Evolutionary conservation across 2,797 vertebrate species (phyloP), one percentile per base, ranked within the genome.

Genomic region (Gadopsis marmoratus): DNA sequence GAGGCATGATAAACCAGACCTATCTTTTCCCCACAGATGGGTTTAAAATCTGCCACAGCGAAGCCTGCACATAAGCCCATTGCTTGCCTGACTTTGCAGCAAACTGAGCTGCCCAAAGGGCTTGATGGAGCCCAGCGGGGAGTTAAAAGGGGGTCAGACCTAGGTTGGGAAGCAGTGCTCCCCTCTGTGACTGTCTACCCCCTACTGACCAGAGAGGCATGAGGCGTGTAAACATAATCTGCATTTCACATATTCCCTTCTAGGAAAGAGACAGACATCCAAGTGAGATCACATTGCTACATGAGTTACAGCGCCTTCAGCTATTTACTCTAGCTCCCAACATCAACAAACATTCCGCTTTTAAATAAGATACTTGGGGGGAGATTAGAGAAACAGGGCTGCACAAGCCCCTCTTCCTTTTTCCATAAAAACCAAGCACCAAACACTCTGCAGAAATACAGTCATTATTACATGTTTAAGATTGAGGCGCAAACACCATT

Each of bases 181-280:
- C 82, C 78, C 85, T 79, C 81, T 84, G 80, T 79, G 86, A 87
- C 82, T 83, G 85, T 87, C 86, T 82, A 90, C 90, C 90, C 86
- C 89, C 91, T 69, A 83, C 78, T 91, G 89, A 92, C 90, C 92
- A 90, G 48, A 89, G 67, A 74, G 7, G 78, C 82, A 89, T 81
- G 82, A 86, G 83, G 82, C 83, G 66, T 92, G 91, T 91, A 93
- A 94, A 93, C 93, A 93, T 88, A 86, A 94, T 91, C 88, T 92
- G 87, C 88, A 92, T 93, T 93, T 93, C 85, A 86, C 90, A 88
- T 87, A 87, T 76, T 70, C 67, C 74, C 87, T 88, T 91, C 88
- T 82, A 89, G 90, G 84, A 89, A 87, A 86, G 73, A 84, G 81
- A 82, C 78, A 78, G 71, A 84, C 76, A 90, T 84, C 86, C 79